Evolutionary conservation across 1,140 invertebrate species (phyloP).

Genomic region (Aradophagus sp.): DNA sequence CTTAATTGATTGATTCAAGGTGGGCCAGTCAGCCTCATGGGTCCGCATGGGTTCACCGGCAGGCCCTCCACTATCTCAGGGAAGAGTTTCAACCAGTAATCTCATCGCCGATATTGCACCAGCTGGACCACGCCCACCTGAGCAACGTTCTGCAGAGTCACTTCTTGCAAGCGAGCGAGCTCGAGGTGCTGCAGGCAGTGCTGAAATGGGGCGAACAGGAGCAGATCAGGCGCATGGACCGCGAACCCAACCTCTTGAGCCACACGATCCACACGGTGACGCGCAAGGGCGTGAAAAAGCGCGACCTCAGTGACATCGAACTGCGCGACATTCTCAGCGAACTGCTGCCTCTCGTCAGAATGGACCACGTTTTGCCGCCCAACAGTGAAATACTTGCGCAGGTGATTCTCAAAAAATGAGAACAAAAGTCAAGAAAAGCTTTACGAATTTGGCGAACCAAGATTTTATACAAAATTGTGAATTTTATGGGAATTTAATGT

Average conservation of each 20-base stretch:
- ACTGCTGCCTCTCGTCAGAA: slow-evolving; percentile 86
- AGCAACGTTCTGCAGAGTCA: slow-evolving; percentile 88
- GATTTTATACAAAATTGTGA: no score
- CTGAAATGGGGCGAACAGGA: slow-evolving; percentile 94
- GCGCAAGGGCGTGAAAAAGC: slow-evolving; percentile 88
- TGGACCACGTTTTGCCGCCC: slow-evolving; percentile 91
- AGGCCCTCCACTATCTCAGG: slow-evolving; percentile 87
- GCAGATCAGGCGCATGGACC: slow-evolving; percentile 85
- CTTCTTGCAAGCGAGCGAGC: slow-evolving; percentile 92
- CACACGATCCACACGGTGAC: slow-evolving; percentile 93
- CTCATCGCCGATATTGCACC: slow-evolving; percentile 83
- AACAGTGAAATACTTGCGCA: slow-evolving; percentile 87
- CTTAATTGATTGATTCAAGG: no score
- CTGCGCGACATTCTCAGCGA: slow-evolving; percentile 90
- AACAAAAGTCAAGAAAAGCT: no score
- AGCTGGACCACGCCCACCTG: slow-evolving; percentile 87
- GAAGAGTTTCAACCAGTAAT: slow-evolving; percentile 89
- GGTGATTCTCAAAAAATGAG: slow-evolving; percentile 64
- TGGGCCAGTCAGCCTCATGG: slow-evolving; percentile 94
- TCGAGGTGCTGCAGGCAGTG: slow-evolving; percentile 90
- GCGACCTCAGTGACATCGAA: slow-evolving; percentile 90
- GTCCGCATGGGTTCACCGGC: slow-evolving; percentile 92
- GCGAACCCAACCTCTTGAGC: slow-evolving; percentile 92
- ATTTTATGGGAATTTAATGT: no score
- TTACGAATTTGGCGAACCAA: no score